Evolutionary conservation across 2,113 vertebrate species (phyloP).

Genomic region (Sardina pilchardus): DNA sequence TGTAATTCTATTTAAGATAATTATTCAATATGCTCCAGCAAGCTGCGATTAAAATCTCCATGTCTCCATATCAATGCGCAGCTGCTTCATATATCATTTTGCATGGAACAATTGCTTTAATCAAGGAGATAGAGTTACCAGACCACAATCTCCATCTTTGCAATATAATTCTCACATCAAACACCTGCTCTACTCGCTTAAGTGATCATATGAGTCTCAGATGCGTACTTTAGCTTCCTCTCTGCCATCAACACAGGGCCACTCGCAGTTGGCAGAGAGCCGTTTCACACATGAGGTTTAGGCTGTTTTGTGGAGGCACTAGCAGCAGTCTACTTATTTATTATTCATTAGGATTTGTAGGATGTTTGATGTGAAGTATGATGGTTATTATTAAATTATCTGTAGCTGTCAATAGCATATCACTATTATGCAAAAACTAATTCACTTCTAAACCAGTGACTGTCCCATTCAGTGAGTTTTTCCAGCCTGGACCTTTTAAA

Average conservation of each 20-base stretch:
- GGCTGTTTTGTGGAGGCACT: background rate
- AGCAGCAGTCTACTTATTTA: background rate
- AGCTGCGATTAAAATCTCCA: background rate
- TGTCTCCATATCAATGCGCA: background rate
- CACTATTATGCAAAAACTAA: no score
- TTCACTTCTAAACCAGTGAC: no score
- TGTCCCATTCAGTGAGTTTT: no score
- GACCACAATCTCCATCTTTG: slow-evolving; percentile 22
- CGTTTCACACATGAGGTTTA: background rate
- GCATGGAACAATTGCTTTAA: slow-evolving; percentile 19
- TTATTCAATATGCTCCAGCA: background rate
- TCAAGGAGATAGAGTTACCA: slow-evolving; percentile 15
- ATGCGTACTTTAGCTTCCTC: background rate
- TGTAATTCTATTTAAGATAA: slow-evolving; percentile 16
- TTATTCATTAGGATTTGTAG: background rate
- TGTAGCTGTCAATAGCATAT: background rate
- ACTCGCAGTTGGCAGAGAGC: background rate
- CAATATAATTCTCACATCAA: slow-evolving; percentile 11
- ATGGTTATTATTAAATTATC: background rate
- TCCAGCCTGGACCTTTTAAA: background rate
- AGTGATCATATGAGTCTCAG: background rate
- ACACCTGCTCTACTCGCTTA: slow-evolving; percentile 20
- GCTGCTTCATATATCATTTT: slow-evolving; percentile 13
- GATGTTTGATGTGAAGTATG: background rate
- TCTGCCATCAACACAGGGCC: background rate